phyloP scores from a whole-genome alignment of 2,888 invertebrate species.

The Drosophila borealis region DNA sequence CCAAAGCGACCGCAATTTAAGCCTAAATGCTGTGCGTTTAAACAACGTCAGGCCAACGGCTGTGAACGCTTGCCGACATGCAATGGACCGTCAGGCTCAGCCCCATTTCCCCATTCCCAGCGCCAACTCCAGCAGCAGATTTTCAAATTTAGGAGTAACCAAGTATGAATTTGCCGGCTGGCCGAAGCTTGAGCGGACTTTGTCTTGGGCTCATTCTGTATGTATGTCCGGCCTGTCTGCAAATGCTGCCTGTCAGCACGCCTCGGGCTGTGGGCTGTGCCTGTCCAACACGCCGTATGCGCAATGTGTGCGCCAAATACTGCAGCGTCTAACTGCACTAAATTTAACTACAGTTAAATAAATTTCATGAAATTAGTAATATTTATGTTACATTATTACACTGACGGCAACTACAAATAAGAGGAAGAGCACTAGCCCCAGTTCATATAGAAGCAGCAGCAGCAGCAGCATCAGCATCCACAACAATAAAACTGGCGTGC shows the following conservation, averaged over 20 bases:
- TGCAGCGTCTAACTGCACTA: conserved; percentile 64
- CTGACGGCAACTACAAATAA: conserved; percentile 70
- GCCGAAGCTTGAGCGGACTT: conserved; percentile 20
- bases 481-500: conserved; percentile 67
- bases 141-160: conserved; percentile 62
- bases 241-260: conserved; percentile 70
- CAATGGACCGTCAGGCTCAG: conserved; percentile 43
- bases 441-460: conserved; percentile 4
- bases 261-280: conserved; percentile 64
- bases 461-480: conserved; percentile 23
- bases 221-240: conserved; percentile 25
- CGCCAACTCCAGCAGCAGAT: conserved; percentile 36
- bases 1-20: conserved; percentile 74
- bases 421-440: conserved; percentile 25
- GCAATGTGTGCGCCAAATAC: conserved; percentile 55
- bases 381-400: conserved; percentile 75
- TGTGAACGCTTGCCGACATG: conserved; percentile 62
- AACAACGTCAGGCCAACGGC: conserved; percentile 63
- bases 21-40: conserved; percentile 77
- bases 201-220: conserved; percentile 14
- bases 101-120: neutral
- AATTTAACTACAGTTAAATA: conserved; percentile 77
- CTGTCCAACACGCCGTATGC: conserved; percentile 64
- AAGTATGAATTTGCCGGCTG: conserved; percentile 68
- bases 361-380: conserved; percentile 80